Percentiles rank a stretch among this genome's conserved stretches.
Evolutionary conservation across 2,113 vertebrate genomes (phyloP).

Genomic region (Trematomus loennbergii): DNA sequence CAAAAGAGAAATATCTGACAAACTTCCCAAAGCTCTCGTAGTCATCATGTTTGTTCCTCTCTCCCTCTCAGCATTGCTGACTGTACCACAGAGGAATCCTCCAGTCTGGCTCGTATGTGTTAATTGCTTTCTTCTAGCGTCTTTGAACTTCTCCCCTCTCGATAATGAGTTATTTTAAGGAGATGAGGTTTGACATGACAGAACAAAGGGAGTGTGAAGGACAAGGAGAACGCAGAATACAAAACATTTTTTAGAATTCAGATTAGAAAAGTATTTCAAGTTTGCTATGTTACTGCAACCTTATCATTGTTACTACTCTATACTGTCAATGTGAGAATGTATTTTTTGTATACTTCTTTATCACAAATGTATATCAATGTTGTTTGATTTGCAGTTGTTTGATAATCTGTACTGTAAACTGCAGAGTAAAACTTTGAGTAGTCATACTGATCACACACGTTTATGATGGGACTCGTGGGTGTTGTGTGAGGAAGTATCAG

Average conservation of each 20-base stretch:
- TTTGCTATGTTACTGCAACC: conserved; percentile 6
- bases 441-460: not conserved
- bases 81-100: conserved; percentile 56
- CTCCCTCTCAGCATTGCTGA: conserved; percentile 36
- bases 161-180: conserved; percentile 74
- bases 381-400: not conserved
- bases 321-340: not conserved
- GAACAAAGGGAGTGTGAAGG: conserved; percentile 68
- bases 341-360: not conserved
- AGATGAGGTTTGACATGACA: conserved; percentile 71
- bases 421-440: not conserved
- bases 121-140: conserved; percentile 77
- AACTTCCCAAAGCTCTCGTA: conserved; percentile 13
- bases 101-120: conserved; percentile 57
- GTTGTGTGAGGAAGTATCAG: conserved; percentile 37
- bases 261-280: conserved; percentile 15
- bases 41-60: conserved; percentile 40
- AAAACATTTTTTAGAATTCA: conserved; percentile 42
- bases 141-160: conserved; percentile 70
- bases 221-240: conserved; percentile 51
- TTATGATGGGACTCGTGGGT: conserved; percentile 14
- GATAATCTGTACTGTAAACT: not conserved
- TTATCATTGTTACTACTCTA: not conserved
- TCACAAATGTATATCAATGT: not conserved
- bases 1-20: conserved; percentile 23